Conservation (phyloP, 2,888 invertebrate species). For the Marasmarcha lunaedactyla region DNA sequence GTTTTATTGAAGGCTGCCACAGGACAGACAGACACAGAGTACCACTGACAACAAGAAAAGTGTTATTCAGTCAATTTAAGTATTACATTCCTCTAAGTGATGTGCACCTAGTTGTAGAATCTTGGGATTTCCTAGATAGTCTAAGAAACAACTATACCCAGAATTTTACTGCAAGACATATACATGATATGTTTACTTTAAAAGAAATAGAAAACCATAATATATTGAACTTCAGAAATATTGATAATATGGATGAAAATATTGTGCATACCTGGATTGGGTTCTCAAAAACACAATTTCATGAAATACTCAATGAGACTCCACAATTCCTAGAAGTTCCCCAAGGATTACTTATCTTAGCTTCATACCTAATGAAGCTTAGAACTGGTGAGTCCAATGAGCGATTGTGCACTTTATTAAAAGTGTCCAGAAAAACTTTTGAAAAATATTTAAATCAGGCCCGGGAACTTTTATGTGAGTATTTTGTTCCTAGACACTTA, state of each 20-base stretch:
- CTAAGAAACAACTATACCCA: too few species aligned
- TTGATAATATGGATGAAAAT: not conserved
- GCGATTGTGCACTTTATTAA: not conserved
- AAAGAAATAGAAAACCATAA: too few species aligned
- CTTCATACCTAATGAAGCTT: too few species aligned
- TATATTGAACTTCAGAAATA: not conserved
- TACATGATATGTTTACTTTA: too few species aligned
- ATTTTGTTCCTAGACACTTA: conserved; percentile 1
- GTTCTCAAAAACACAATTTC: not conserved
- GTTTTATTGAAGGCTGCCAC: too few species aligned
- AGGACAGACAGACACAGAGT: too few species aligned
- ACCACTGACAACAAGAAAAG: too few species aligned
- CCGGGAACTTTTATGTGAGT: not conserved
- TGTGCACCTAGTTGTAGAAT: too few species aligned
- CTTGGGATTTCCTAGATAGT: too few species aligned
- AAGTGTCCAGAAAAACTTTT: not conserved
- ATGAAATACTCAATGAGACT: not conserved
- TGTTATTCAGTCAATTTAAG: too few species aligned
- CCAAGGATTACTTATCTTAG: not conserved
- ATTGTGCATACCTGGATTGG: not conserved
- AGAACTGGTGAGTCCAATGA: conserved; percentile 1
- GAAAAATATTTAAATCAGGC: not conserved
- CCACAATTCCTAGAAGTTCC: not conserved
- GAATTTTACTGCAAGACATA: too few species aligned
- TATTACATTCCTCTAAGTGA: too few species aligned